phyloP scores from a whole-genome alignment of 2,113 vertebrate genomes.

The Larimichthys crocea region DNA sequence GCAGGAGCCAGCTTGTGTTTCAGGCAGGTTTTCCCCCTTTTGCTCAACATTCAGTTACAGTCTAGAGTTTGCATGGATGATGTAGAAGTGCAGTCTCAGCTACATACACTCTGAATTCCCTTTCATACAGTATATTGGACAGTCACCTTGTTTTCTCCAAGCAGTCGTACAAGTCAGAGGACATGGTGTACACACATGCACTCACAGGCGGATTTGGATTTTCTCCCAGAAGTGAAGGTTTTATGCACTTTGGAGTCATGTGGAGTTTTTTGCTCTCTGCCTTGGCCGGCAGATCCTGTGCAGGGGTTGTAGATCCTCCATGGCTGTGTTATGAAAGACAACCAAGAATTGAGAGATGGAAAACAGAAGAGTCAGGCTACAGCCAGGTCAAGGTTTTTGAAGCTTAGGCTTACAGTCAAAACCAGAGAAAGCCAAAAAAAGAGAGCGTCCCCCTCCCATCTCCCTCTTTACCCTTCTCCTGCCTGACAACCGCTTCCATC shows the following conservation, averaged over 20 bases:
- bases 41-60: constrained; percentile 15
- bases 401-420: constrained; percentile 39
- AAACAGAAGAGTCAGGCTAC: constrained; percentile 63
- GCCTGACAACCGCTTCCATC: constrained; percentile 63
- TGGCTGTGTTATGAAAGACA: constrained; percentile 57
- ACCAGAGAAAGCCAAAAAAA: constrained; percentile 32
- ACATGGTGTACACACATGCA: constrained; percentile 51
- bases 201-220: constrained; percentile 57
- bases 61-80: constrained; percentile 3
- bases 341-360: constrained; percentile 40
- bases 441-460: neutral
- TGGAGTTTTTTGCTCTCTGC: constrained; percentile 48
- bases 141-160: constrained; percentile 6
- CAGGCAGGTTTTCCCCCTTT: constrained; percentile 32
- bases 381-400: constrained; percentile 51
- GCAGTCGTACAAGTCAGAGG: constrained; percentile 41
- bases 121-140: constrained; percentile 5
- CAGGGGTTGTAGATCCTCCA: constrained; percentile 64
- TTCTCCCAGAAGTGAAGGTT: constrained; percentile 66
- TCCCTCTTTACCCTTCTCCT: constrained; percentile 23
- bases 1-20: constrained; percentile 38
- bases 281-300: constrained; percentile 38
- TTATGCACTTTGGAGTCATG: constrained; percentile 64
- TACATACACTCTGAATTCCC: neutral
- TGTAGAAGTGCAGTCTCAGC: constrained; percentile 34